phyloP scores from a whole-genome alignment of 1,140 invertebrate genomes.

The Drosophila bocqueti region DNA sequence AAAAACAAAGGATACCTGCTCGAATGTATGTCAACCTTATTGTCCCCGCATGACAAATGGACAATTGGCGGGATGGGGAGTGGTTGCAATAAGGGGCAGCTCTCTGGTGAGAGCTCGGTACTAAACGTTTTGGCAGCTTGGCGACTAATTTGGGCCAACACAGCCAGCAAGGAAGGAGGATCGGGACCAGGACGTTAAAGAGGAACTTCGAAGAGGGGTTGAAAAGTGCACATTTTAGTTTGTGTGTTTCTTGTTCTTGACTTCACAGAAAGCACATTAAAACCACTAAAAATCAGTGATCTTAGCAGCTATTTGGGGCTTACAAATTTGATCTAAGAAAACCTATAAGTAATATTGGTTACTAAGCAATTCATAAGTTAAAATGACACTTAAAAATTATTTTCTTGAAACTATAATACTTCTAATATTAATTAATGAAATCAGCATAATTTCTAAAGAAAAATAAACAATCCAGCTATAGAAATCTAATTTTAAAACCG shows the following conservation, averaged over 20 bases:
- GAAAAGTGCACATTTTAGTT: background rate
- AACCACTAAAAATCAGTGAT: too few relatives aligned
- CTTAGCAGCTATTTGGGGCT: too few relatives aligned
- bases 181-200: background rate
- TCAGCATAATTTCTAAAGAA: too few relatives aligned
- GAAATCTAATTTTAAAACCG: too few relatives aligned
- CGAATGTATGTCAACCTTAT: conserved; percentile 78
- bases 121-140: conserved; percentile 81
- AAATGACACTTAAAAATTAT: too few relatives aligned
- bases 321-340: too few relatives aligned
- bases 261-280: too few relatives aligned
- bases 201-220: background rate
- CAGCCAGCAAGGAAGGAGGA: conserved; percentile 13
- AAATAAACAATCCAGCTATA: too few relatives aligned
- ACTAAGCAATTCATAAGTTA: too few relatives aligned
- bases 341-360: too few relatives aligned
- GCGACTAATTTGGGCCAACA: conserved; percentile 74
- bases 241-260: background rate
- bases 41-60: conserved; percentile 77
- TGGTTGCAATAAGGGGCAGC: conserved; percentile 4
- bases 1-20: conserved; percentile 54
- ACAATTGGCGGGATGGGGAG: conserved; percentile 43
- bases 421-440: too few relatives aligned
- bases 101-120: conserved; percentile 61
- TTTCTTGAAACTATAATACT: too few relatives aligned